Evolutionary conservation across 2,113 vertebrate genomes (phyloP), one percentile per base, ranked within the genome.

Genomic region (Centropristis striata): DNA sequence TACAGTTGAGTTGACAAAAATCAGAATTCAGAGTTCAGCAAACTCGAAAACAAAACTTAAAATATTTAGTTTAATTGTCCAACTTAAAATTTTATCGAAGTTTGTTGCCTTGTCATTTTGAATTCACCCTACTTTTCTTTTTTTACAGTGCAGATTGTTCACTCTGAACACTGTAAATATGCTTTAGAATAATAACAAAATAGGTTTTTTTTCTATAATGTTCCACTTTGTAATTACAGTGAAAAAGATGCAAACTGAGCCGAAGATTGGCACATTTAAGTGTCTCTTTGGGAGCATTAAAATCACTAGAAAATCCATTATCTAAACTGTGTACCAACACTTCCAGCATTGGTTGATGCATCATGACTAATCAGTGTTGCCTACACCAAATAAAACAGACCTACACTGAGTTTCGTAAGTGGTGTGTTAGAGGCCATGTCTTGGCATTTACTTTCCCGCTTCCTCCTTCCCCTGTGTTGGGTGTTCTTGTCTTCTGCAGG

Each of bases 311-410:
- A 63, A 63, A 27, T 27, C 28, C 15, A 18, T 25, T 73, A 55
- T 61, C 65, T 68, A 25, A 70, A 57, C 50, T 42, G 16, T 75
- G 28, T 15, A 49, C 18, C 39, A 42, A 6, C 50, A 66, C n/a
- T 27, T 46, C 5, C 36, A 60, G 46, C 16, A 28, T 9, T 59
- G 70, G 59, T 55, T 80, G 51, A 75, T 59, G 51, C 57, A 41
- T 66, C 63, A 64, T 70, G 64, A 74, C 41, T 53, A 74, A 86
- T 86, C 53, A 8, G 2, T 81, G 74, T 44, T 71, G 61, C 66
- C 83, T 65, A 63, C 65, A 71, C 44, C 20, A 75, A 50, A 66
- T 61, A 16, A 39, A 80, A 46, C 59, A 65, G 25, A 70, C 61
- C 67, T 57, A 68, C 57, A 36, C 51, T 65, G 36, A 50, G 64